Percentiles rank a stretch among this genome's conserved stretches.
Evolutionary conservation across 2,888 invertebrate species (phyloP).

Genomic region (Rhagophthalmus giganteus): DNA sequence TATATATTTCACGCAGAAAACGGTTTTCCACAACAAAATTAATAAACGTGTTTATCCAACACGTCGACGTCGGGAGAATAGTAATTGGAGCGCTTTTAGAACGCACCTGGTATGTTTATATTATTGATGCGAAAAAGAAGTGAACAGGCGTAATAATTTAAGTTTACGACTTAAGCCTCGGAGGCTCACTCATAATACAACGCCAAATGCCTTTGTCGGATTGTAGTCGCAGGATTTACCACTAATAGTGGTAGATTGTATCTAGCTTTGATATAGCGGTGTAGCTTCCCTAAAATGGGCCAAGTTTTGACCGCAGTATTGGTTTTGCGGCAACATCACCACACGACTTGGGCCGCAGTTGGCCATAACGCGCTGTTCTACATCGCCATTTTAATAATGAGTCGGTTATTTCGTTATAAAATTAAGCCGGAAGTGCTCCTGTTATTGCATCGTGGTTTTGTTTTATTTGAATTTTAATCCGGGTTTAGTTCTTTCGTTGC

Average conservation of each 20-base stretch:
- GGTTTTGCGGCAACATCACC: slow-evolving; percentile 38
- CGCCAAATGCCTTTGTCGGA: slow-evolving; percentile 17
- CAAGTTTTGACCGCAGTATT: slow-evolving; percentile 35
- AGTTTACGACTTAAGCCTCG: slow-evolving; percentile 11
- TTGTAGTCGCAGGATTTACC: slow-evolving; percentile 25
- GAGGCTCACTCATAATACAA: slow-evolving; percentile 10
- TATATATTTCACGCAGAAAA: too few species aligned
- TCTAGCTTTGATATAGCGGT: slow-evolving; percentile 31
- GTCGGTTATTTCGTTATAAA: slow-evolving; percentile 24
- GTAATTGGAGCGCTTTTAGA: too few species aligned
- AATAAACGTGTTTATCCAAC: too few species aligned
- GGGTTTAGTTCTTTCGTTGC: too few species aligned
- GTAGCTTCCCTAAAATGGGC: slow-evolving; percentile 31
- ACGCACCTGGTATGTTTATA: not conserved
- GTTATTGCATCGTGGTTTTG: too few species aligned
- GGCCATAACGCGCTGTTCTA: slow-evolving; percentile 26
- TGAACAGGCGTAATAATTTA: slow-evolving; percentile 17
- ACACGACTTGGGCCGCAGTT: slow-evolving; percentile 26
- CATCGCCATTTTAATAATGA: slow-evolving; percentile 35
- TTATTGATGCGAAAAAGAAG: slow-evolving; percentile 1
- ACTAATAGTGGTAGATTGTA: slow-evolving; percentile 30
- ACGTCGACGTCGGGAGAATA: too few species aligned
- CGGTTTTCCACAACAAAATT: too few species aligned
- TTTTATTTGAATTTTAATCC: too few species aligned
- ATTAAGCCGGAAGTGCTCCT: slow-evolving; percentile 26